Conservation (phyloP, 2,113 vertebrate species). For the Callaeas wilsoni region DNA sequence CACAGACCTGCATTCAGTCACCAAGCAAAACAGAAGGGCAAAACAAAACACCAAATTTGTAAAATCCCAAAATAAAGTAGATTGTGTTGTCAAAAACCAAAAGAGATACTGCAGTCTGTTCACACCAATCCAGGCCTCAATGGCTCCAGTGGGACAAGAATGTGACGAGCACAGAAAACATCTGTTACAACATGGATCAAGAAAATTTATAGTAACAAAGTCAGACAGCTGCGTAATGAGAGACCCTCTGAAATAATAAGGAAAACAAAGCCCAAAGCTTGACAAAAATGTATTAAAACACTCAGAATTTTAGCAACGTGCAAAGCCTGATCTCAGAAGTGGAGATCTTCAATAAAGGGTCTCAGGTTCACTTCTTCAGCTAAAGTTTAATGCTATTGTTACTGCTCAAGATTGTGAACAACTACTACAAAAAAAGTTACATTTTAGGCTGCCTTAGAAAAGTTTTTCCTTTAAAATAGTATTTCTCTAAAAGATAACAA, state of each 20-base stretch:
- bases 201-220: background rate
- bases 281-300: background rate
- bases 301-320: background rate
- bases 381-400: background rate
- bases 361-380: background rate
- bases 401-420: background rate
- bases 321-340: background rate
- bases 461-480: background rate
- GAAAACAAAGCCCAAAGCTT: background rate
- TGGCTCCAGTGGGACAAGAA: background rate
- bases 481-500: background rate
- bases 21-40: background rate
- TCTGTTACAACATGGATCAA: background rate
- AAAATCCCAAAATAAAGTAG: background rate
- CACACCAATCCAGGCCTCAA: background rate
- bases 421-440: background rate
- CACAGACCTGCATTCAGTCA: background rate
- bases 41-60: background rate
- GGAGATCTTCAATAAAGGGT: background rate
- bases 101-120: background rate
- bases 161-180: background rate
- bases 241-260: background rate
- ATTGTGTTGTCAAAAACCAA: background rate
- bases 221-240: background rate
- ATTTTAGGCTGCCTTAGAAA: background rate